Evolutionary conservation across 2,888 invertebrate genomes (phyloP), one percentile per base, ranked within the genome.

Genomic region (Drosophila flavopinicola): DNA sequence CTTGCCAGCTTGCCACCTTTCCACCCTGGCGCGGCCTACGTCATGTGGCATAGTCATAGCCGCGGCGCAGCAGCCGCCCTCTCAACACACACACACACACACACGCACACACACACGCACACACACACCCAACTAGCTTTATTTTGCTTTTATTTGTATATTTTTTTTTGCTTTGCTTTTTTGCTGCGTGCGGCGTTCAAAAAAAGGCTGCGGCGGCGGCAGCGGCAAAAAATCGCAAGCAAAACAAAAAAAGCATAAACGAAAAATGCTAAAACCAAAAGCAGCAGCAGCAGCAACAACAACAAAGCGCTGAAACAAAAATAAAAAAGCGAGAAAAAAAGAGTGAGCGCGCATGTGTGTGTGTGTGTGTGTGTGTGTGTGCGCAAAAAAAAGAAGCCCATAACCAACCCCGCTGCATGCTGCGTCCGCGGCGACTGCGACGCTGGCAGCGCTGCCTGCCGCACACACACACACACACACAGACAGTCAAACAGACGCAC

Each of bases 361-460:
- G 58, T 41, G 63, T 49, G 52, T 20, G 63, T 33, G 44, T 49
- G 52, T 61, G 32, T 42, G 45, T 60, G 64, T 61, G 59, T 52
- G 69, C 41, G 39, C 13, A 60, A 54, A 67, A 73, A 59, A 60
- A 58, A 51, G 52, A 84, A 83, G 66, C 51, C 66, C 83, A 75
- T 75, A 68, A 79, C 72, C 83, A 83, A 85, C 88, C 87, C 83
- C 79, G 76, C 75, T 79, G 84, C 74, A 74, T 65, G 78, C 78
- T 66, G 66, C 49, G 47, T 64, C 59, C 49, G 44, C 74, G 42
- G 75, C 70, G 32, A 44, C 54, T 35, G 68, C 66, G 61, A 33
- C 58, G 60, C 23, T 38, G 24, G 30, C 73, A n/a, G n/a, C n/a
- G n/a, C 6, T 29, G 69, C 48, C 66, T 56, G 61, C 51, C 33